Evolutionary conservation across 2,888 invertebrate species (phyloP).

Genomic region (Lamellibrachia satsuma): DNA sequence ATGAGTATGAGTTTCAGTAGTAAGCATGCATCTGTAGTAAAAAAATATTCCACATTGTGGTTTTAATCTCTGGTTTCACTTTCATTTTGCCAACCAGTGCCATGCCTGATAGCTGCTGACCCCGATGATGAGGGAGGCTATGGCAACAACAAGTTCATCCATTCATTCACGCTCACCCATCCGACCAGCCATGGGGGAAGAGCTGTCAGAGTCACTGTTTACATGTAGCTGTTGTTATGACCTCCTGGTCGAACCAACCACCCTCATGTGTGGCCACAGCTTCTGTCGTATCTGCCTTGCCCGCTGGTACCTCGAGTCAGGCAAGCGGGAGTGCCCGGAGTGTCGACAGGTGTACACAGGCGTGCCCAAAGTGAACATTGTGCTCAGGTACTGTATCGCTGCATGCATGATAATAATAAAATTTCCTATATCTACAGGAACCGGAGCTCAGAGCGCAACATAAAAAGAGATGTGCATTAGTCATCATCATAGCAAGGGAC

Average conservation of each 20-base stretch:
- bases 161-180: not conserved
- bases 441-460: too few relatives aligned
- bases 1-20: too few relatives aligned
- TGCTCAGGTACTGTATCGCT: slow-evolving; percentile 6
- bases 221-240: slow-evolving; percentile 54
- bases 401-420: not conserved
- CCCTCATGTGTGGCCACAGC: slow-evolving; percentile 58
- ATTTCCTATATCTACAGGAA: not conserved
- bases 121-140: not conserved
- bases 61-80: not conserved
- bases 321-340: slow-evolving; percentile 13
- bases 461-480: too few relatives aligned
- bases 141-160: not conserved
- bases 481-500: too few relatives aligned
- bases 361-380: slow-evolving; percentile 21
- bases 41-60: not conserved
- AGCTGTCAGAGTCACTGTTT: slow-evolving; percentile 29
- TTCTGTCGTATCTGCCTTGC: slow-evolving; percentile 59
- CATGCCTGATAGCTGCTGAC: not conserved
- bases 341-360: slow-evolving; percentile 21
- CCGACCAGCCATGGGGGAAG: not conserved
- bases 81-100: not conserved
- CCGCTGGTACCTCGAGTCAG: slow-evolving; percentile 21
- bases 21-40: too few relatives aligned
- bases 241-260: slow-evolving; percentile 54